These are phyloP conservation scores for Meliscaeva auricollis DNA, from an alignment of 2,888 invertebrate genomes.

Conservation along the genomic window DNA sequence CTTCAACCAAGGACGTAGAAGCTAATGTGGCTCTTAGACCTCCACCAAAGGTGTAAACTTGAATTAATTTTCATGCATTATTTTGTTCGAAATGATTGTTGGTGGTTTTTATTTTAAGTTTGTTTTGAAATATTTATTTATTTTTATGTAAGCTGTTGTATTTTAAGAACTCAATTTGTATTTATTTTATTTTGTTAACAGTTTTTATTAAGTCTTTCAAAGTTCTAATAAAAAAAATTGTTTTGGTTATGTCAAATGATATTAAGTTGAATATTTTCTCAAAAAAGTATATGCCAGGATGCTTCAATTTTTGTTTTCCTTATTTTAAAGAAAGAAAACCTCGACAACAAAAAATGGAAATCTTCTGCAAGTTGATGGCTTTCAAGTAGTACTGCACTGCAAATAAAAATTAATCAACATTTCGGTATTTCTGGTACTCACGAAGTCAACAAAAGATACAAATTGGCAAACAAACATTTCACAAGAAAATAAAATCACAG, in stretches of 20 bases:
- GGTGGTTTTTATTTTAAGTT: conserved; percentile 24
- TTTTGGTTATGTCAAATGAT: neutral
- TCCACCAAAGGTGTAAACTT: conserved; percentile 80
- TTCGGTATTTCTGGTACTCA: too few relatives aligned
- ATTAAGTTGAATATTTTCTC: neutral
- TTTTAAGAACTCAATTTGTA: neutral
- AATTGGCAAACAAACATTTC: too few relatives aligned
- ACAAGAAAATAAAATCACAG: too few relatives aligned
- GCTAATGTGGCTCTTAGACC: conserved; percentile 82
- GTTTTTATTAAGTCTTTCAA: neutral
- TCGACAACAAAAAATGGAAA: too few relatives aligned
- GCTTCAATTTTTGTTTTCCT: too few relatives aligned
- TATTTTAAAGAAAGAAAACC: too few relatives aligned
- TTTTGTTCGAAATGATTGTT: neutral
- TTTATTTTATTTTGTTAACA: conserved; percentile 9
- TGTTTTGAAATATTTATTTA: conserved; percentile 71
- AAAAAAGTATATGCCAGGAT: too few relatives aligned
- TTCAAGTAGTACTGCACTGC: too few relatives aligned
- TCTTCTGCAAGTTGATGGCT: too few relatives aligned
- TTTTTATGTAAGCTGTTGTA: conserved; percentile 71
- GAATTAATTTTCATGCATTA: neutral
- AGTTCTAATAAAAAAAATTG: conserved; percentile 3
- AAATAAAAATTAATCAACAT: too few relatives aligned
- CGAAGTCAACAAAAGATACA: too few relatives aligned
- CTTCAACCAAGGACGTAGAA: conserved; percentile 79